Evolutionary conservation across 2,113 vertebrate species (phyloP), one percentile per base, ranked within the genome.

Genomic region (Mirza zaza): DNA sequence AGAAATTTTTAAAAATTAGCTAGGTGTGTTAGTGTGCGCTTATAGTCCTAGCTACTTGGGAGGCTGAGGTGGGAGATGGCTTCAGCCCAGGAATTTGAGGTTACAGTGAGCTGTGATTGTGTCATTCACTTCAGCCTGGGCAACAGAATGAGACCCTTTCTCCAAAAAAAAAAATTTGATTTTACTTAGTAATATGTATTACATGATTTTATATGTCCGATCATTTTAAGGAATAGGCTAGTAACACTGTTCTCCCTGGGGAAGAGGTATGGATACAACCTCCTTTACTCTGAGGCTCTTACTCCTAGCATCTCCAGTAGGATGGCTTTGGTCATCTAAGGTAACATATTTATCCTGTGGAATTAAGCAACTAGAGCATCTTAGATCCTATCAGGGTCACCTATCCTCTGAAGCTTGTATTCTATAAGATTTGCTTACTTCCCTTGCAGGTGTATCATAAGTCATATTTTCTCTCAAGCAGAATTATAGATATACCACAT

Each of bases 301-400:
- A 83, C 39, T 67, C 52, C 25, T 7, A 50, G 34, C 75, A 61
- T 87, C 27, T 42, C 25, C 59, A 36, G 27, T 77, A 55, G 50
- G 48, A 79, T 39, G 84, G 48, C 76, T 75, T 82, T 68, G 71
- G 63, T 87, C 71, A 80, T 36, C 96, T 91, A 79, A 90, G n/a
- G 76, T 96, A 25, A 73, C 7, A 8, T 70, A 12, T 77, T 81
- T 81, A 86, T 59, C 34, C 71, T 84, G 32, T 17, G 21, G 39
- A 75, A 93, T 73, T 87, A 73, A 87, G 55, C 39, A 86, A 2
- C 55, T 36, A 50, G 32, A 79, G 52, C 52, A 65, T 82, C 42
- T 68, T 88, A 85, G 79, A 76, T 21, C 48, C 39, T 77, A 1
- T 90, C 25, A 34, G 6, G 9, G 57, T 48, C 48, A 86, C 48